phyloP scores from a whole-genome alignment of 2,113 vertebrate genomes.

The Ailuropoda melanoleuca region DNA sequence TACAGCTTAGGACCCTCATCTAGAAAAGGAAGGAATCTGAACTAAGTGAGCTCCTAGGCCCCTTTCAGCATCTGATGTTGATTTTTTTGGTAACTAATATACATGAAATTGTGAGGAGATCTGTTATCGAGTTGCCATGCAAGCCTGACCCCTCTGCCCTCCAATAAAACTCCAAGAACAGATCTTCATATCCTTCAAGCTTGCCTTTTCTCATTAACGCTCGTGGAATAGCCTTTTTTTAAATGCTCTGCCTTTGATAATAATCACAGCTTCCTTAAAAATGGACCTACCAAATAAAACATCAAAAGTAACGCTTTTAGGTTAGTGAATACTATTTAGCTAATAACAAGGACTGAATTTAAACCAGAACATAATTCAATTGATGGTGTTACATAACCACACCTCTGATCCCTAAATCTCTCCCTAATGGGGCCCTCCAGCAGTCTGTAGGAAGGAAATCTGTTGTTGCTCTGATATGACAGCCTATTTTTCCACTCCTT shows the following conservation, averaged over 20 bases:
- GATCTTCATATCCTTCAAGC: background rate
- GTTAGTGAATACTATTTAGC: background rate
- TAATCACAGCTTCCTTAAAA: conserved; percentile 2
- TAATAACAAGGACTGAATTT: conserved; percentile 18
- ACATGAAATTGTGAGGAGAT: background rate
- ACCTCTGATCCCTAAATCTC: background rate
- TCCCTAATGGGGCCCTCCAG: background rate
- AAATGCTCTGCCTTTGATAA: conserved; percentile 26
- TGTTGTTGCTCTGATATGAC: conserved; percentile 15
- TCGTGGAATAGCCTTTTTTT: background rate
- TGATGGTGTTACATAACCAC: background rate
- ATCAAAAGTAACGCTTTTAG: background rate
- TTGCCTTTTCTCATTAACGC: background rate
- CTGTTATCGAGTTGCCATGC: background rate
- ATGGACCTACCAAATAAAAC: conserved; percentile 20
- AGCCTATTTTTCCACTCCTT: conserved; percentile 5
- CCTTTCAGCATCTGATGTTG: background rate
- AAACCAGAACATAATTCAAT: conserved; percentile 9
- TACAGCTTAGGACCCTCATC: background rate
- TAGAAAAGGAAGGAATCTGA: background rate
- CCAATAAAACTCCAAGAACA: background rate
- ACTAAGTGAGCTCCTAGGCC: background rate
- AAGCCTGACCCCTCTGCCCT: background rate
- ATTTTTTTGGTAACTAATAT: background rate
- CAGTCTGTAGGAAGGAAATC: background rate